Base-by-base conservation (phyloP, 2,888 invertebrate genomes). In the Rutpela maculata region DNA sequence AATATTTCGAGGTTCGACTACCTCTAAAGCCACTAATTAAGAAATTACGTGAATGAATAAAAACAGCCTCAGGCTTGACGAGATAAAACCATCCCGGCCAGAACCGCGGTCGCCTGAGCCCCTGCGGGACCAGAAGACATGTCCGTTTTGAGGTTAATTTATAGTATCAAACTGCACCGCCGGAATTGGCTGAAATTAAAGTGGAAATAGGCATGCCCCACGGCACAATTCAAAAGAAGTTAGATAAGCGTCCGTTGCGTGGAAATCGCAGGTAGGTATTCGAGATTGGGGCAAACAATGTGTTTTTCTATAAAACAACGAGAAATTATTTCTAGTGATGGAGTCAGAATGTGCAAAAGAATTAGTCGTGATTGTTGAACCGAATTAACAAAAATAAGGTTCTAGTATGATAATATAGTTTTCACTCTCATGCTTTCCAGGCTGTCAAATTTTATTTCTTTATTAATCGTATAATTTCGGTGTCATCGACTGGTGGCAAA, bases 61-160 rank as follows among this genome's bases (percentile, higher is more conserved):
- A 67, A 38, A 67, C 55, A n/a, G 17, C 55, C 67, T 17, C 55
- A 2, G 43, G 35, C 65, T 38, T 10, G 10, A 22, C 15, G 31
- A 26, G 67, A 67, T 67, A 67, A 65, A 65, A 56, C 55, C 15
- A 55, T 67, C 31, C 55, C 10, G 50, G 3, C 55, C 56, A 22
- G 19, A 55, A 55, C 4, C 31, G 0, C 15, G 67, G 67, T n/a
- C 17, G 1, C 22, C 11, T 12, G 22, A n/a, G n/a, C 15, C 26
- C 55, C 55, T 5, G n/a, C n/a, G 55, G 56, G 22, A 26, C 9
- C 10, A 10, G 22, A 26, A 19, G 31, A 26, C 59, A 19, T 59
- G 59, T 11, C 59, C 59, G 59, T 55, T 65, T 67, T 67, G 55
- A 55, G 67, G 67, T 55, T 55, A 50, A 67, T 67, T 55, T 67